Base-by-base conservation (phyloP, 2,888 invertebrate genomes). In the Agrochola circellaris region DNA sequence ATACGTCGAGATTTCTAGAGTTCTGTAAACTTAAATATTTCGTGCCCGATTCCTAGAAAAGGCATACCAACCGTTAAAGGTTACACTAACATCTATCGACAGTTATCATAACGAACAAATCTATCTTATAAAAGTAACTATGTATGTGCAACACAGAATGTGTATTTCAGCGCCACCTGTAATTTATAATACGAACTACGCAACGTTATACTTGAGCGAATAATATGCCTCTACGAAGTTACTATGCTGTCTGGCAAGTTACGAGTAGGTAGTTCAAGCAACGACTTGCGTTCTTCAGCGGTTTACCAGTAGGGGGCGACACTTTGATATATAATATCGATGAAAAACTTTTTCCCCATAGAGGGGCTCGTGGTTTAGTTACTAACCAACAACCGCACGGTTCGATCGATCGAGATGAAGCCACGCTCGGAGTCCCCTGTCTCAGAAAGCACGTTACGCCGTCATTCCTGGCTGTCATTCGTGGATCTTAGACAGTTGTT, bases 101-200 rank as follows among this genome's bases (percentile, higher is more conserved):
- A 11, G n/a, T 26, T 56, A n/a, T 2, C 13, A n/a, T 56, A 56
- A 26, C n/a, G 6, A n/a, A 56, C 6, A 58, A 58, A 58, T 26
- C 56, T 26, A 58, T 26, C 13, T 26, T 58, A 13, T 15, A 58
- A 58, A 58, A 26, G 15, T 26, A 58, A 17, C 7, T n/a, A n/a
- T n/a, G n/a, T n/a, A n/a, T n/a, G n/a, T n/a, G n/a, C n/a, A n/a
- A n/a, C n/a, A n/a, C n/a, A n/a, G 13, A 67, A n/a, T n/a, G 20
- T 60, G 20, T 26, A 78, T 26, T 30, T 0, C n/a, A 77, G 54
- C 66, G 79, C 79, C 84, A 83, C 2, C 79, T 79, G 45, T 30
- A 23, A 0, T 66, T 45, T n/a, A 54, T n/a, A 45, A 30, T 48
- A 54, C 26, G 54, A 61, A 83, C 65, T 65, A 60, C 20, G 6